Evolutionary conservation across 1,140 invertebrate species (phyloP).

Genomic region (Diabrotica virgifera): DNA sequence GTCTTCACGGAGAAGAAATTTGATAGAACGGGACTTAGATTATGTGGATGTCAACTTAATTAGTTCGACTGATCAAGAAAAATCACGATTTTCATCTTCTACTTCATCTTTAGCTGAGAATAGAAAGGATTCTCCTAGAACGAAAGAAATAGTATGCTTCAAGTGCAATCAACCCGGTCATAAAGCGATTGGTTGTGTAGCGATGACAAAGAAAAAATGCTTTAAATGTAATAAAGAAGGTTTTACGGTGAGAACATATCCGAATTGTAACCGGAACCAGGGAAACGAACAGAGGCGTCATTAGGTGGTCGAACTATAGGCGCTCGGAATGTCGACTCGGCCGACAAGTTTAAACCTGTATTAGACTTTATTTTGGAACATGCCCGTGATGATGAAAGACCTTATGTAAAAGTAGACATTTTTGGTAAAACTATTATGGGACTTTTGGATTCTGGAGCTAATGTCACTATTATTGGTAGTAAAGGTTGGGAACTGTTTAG

Average conservation of each 20-base stretch:
- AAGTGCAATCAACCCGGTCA: slow-evolving; percentile 13
- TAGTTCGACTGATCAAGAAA: neutral
- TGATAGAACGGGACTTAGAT: slow-evolving; percentile 25
- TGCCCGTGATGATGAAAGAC: slow-evolving; percentile 14
- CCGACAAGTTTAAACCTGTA: neutral
- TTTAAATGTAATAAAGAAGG: slow-evolving; percentile 20
- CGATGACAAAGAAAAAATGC: slow-evolving; percentile 2
- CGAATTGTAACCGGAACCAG: slow-evolving; percentile 9
- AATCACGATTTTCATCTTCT: too few species aligned
- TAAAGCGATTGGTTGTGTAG: slow-evolving; percentile 11
- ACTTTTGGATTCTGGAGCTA: slow-evolving; percentile 26
- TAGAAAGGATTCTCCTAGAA: neutral
- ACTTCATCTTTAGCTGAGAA: neutral
- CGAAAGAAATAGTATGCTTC: slow-evolving; percentile 7
- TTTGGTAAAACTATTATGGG: slow-evolving; percentile 17
- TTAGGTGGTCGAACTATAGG: neutral
- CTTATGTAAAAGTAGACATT: slow-evolving; percentile 22
- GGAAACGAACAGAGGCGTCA: slow-evolving; percentile 15
- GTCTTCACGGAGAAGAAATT: slow-evolving; percentile 8
- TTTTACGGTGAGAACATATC: slow-evolving; percentile 13
- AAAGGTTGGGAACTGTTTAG: neutral
- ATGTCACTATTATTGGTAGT: slow-evolving; percentile 18
- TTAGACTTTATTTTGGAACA: slow-evolving; percentile 17
- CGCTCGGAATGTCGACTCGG: neutral
- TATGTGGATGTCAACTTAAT: slow-evolving; percentile 2